These are phyloP conservation scores for Muntiacus reevesi DNA, from an alignment of 2,113 vertebrate genomes.

Conservation along the genomic window DNA sequence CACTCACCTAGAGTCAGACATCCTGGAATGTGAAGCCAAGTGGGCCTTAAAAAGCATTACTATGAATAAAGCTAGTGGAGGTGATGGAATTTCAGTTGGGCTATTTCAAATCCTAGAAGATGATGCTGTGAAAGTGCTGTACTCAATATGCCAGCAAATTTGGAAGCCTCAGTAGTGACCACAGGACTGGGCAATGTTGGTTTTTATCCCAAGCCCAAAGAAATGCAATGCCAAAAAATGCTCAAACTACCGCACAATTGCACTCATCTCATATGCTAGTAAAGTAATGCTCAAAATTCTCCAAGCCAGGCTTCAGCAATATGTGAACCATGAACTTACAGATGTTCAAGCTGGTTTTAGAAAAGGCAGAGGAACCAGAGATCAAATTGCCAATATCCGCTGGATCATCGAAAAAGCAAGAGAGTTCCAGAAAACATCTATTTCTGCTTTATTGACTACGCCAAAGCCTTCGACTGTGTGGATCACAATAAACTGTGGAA, in stretches of 20 bases:
- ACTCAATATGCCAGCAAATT: not conserved
- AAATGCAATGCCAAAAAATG: not conserved
- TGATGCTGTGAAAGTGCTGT: not conserved
- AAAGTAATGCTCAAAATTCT: not conserved
- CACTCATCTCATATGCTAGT: not conserved
- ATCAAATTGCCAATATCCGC: not conserved
- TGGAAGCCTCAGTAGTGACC: not conserved
- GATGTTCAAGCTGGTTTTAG: not conserved
- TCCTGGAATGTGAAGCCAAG: not conserved
- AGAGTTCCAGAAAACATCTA: not conserved
- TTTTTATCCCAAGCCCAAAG: not conserved
- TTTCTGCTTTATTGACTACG: not conserved
- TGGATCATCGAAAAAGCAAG: not conserved
- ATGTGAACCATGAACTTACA: not conserved
- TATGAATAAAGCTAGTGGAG: not conserved
- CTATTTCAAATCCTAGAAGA: not conserved
- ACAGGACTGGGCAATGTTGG: not conserved
- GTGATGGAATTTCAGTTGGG: not conserved
- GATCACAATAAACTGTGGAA: not conserved
- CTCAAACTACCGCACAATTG: fast-evolving
- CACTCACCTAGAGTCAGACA: not conserved
- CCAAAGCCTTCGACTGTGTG: not conserved
- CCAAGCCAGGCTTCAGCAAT: not conserved
- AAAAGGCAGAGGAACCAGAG: not conserved
- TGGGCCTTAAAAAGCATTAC: not conserved